Base-by-base conservation (phyloP, 2,888 invertebrate genomes). In the Rotaria sp. region DNA sequence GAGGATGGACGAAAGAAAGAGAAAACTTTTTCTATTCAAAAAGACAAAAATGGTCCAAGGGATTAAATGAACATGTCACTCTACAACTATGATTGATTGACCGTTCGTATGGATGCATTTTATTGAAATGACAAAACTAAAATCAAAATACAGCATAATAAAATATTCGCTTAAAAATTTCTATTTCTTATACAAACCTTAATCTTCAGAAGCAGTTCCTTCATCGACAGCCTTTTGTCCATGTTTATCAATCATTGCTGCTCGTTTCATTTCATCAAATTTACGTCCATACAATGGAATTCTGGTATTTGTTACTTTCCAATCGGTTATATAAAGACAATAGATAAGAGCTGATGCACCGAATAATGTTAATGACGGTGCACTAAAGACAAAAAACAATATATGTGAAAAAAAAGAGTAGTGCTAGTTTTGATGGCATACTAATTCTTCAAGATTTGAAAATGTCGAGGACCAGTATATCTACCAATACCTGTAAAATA, bases 271-370 rank as follows among this genome's bases (percentile, higher is more conserved):
- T 59, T 84, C 57, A 18, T 26, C 84, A 13, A 50, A 84, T 59
- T 84, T 84, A 41, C 50, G 48, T 45, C 84, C 84, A 59, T 84
- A 84, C 3, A 84, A 15, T 55, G 84, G 84, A 41, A 84, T 84
- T 13, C 30, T 45, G 11, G 24, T 26, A 26, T 84, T 84, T 55
- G 84, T 84, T 13, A 84, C 52, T 52, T 59, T 55, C 84, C 84
- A 84, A 84, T 84, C 84, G 4, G n/a, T 52, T 38, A 84, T 4
- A 4, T 41, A 84, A 59, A 84, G 48, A 55, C n/a, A 41, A 26
- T 21, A 59, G 24, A 84, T 1, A n/a, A 1, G 0, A 24, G n/a
- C 50, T 8, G 84, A 84, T 38, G 13, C n/a, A 26, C 57, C 84
- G 15, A 80, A 80, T 45, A 80, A 5, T 45, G n/a, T 15, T 80